Evolutionary conservation across 2,888 invertebrate species (phyloP), one percentile per base, ranked within the genome.

Genomic region (Conus canariensis): DNA sequence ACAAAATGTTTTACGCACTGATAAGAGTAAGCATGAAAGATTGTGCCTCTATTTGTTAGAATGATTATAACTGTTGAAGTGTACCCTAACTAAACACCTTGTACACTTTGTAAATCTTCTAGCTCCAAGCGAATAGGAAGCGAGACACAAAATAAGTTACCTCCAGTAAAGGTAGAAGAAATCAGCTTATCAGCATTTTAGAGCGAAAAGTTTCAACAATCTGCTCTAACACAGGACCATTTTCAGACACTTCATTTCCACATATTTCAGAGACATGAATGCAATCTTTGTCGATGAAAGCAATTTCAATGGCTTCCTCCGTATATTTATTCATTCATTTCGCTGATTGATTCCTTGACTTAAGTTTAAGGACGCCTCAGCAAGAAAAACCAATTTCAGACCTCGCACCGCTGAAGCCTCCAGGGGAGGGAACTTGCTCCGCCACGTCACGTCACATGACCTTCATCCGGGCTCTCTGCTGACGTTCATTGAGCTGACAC

Each of bases 401-500:
- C 25, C 1, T 12, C 5, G 25, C 25, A 56, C 58, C 60, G 30
- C 14, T 14, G 60, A 60, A n/a, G 59, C n/a, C n/a, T 14, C 85
- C 60, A 60, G 60, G 10, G 60, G n/a, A 5, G 6, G 58, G 16
- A 16, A 56, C 59, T 25, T 30, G 58, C 22, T 67, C 25, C 4
- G 86, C 60, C 85, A 85, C 83, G 64, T 64, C 64, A 80, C 83
- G 45, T 67, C 64, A 86, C 64, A 45, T 86, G 86, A 86, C 64
- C 86, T 86, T 60, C 64, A 86, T 86, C 86, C 86, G 86, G 86
- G 56, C 56, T 64, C 16, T 86, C 45, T 67, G 67, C 86, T 67
- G 86, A 86, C 86, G 60, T 86, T 60, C 64, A 60, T 86, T 86
- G 45, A 25, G n/a, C 67, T 19, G 45, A 45, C 64, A 67, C 59